Conservation (phyloP, 2,888 invertebrate species). For the Apodemia mormo region DNA sequence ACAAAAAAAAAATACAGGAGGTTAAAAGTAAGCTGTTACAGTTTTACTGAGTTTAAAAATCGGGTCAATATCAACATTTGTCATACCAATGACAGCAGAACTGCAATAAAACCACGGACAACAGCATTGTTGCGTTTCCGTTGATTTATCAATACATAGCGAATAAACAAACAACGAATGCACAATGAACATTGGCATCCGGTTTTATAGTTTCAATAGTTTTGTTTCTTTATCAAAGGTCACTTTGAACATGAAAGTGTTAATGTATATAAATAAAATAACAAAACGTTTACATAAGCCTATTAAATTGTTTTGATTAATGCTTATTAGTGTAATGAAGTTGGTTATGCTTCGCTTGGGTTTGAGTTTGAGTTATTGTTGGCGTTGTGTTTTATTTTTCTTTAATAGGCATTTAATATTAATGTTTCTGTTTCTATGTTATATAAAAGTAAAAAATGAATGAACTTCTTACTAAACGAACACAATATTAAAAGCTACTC, state of each 20-base stretch:
- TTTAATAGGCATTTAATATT: no score
- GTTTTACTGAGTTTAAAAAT: not conserved
- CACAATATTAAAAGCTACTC: no score
- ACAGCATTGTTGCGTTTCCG: slow-evolving; percentile 13
- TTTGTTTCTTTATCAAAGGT: slow-evolving; percentile 8
- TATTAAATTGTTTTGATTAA: not conserved
- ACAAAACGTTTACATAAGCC: not conserved
- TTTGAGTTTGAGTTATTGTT: no score
- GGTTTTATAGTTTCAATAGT: slow-evolving; percentile 10
- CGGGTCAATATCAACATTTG: not conserved
- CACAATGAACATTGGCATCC: slow-evolving; percentile 16
- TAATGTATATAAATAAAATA: not conserved
- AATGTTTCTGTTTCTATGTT: no score
- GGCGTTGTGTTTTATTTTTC: no score
- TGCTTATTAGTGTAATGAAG: not conserved
- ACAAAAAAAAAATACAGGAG: no score
- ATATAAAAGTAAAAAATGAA: no score
- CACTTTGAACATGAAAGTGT: not conserved
- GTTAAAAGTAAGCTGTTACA: no score
- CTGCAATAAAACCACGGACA: slow-evolving; percentile 16
- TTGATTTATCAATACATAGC: slow-evolving; percentile 11
- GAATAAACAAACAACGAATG: slow-evolving; percentile 12
- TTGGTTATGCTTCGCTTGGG: not conserved
- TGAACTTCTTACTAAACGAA: no score
- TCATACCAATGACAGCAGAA: not conserved